Base-by-base conservation (phyloP, 2,888 invertebrate species). In the Phyllotreta cruciferae region DNA sequence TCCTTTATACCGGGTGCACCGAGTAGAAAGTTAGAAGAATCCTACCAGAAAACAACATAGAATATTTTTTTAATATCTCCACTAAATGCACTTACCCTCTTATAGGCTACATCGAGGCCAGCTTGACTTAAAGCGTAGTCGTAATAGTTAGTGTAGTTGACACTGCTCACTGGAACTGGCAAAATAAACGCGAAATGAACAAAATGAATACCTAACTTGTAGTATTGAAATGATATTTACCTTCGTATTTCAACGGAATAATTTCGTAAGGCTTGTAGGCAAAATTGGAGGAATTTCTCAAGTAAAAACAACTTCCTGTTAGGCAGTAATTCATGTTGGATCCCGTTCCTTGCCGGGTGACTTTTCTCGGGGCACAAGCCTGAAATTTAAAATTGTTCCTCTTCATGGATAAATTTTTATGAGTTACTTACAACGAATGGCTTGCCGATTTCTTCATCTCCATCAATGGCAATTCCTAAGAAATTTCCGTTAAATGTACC, bases 281-380 rank as follows among this genome's bases (percentile, higher is more conserved):
- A 1, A 52, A 37, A 7, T 13, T 52, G 9, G 52, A 37, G 38
- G 52, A 52, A 37, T 52, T 52, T 13, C 11, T 37, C 7, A 13
- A 7, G 38, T 37, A 52, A 13, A 10, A 52, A 37, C 52, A 52
- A 37, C 11, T 37, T 2, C 52, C 52, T 38, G 36, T 52, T 13
- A 52, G 9, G 38, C 1, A 52, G 13, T 52, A 37, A 10, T 52
- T 52, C n/a, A 37, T 52, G 13, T 52, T 52, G 9, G 3, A 4
- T 37, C 52, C 52, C 6, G 37, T 13, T n/a, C 52, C 52, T 5
- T 52, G 11, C 38, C 7, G 1, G 7, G 10, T 37, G 34, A 52
- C 52, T 37, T 52, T 52, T 52, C 52, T 52, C 38, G 52, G 52
- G 38, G 52, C 52, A 37, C 52, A 52, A n/a, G 52, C 38, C 52